Percentiles rank a stretch among this genome's conserved stretches.
These are phyloP conservation scores for Tipula vernalis DNA, from an alignment of 2,888 invertebrate genomes.

Conservation along the genomic window DNA sequence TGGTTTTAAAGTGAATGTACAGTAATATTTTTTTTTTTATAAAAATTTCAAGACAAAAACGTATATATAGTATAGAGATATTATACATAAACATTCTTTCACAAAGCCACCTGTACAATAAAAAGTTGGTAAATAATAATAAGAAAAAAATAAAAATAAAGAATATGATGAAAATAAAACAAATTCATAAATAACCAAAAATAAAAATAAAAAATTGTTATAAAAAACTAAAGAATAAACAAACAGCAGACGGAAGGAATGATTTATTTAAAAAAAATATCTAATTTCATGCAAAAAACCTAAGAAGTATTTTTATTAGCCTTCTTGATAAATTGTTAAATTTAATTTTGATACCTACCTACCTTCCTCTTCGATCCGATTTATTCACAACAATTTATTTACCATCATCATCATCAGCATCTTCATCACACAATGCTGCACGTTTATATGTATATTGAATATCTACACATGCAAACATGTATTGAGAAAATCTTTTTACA, in stretches of 20 bases:
- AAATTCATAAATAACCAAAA: slow-evolving; percentile 4
- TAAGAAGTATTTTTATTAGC: background rate
- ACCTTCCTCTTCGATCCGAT: background rate
- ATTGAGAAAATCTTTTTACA: background rate
- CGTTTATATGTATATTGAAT: background rate
- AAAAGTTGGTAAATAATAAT: background rate
- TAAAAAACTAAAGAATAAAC: background rate
- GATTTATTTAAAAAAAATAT: background rate
- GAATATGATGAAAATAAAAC: slow-evolving; percentile 4
- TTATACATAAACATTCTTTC: background rate
- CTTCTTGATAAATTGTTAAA: background rate
- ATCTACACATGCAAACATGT: background rate
- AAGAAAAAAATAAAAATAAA: background rate
- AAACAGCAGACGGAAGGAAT: background rate
- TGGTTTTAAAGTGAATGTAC: slow-evolving; percentile 4
- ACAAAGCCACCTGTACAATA: background rate
- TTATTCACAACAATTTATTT: background rate
- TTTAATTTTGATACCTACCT: background rate
- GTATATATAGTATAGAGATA: background rate
- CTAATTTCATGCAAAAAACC: background rate
- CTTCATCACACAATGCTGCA: background rate
- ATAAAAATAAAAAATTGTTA: background rate
- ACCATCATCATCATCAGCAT: background rate
- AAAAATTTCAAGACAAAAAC: background rate
- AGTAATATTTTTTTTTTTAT: background rate